A percentile compares a stretch with the other conserved stretches of the same genome.
These are phyloP conservation scores for Meriones unguiculatus DNA, from an alignment of 2,113 vertebrate genomes.

Conservation along the genomic window DNA sequence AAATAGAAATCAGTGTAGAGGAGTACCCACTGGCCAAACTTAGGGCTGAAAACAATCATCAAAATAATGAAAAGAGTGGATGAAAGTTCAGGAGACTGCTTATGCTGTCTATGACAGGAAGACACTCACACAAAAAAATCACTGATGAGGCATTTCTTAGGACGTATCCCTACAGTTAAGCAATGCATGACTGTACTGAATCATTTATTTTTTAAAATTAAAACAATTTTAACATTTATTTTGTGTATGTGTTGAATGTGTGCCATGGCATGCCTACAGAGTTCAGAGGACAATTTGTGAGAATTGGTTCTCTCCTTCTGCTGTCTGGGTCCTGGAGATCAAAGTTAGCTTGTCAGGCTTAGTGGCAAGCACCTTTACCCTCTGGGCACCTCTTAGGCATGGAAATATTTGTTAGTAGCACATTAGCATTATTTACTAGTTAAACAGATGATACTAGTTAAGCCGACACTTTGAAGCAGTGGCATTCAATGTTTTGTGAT, in stretches of 20 bases:
- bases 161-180: not conserved
- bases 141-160: not conserved
- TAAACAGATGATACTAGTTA: not conserved
- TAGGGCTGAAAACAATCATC: not conserved
- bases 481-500: not conserved
- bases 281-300: not conserved
- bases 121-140: not conserved
- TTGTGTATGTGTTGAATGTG: not conserved
- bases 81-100: not conserved
- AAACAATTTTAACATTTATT: not conserved
- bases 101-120: not conserved
- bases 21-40: not conserved
- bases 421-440: not conserved
- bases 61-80: constrained; percentile 33
- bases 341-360: not conserved
- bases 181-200: not conserved
- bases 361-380: not conserved
- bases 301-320: not conserved
- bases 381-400: too few relatives aligned
- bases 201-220: not conserved
- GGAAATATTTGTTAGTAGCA: not conserved
- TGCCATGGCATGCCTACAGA: not conserved
- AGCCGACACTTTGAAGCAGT: not conserved
- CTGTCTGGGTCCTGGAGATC: not conserved
- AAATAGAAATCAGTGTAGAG: not conserved